phyloP scores from a whole-genome alignment of 2,888 invertebrate species.

The Cremastinae sp. region DNA sequence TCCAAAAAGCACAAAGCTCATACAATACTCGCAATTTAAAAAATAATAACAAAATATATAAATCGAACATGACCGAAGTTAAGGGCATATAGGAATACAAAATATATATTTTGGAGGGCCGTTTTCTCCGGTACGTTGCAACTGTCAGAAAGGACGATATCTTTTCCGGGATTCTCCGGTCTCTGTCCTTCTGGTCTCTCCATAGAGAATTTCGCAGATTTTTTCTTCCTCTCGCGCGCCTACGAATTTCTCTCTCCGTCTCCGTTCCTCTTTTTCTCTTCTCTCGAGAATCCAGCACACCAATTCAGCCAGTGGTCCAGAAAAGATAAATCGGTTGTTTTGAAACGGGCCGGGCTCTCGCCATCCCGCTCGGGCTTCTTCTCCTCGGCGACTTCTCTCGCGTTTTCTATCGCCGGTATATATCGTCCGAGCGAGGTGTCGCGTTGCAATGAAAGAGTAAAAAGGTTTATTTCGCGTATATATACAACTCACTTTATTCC shows the following conservation, averaged over 20 bases:
- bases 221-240: too few relatives aligned
- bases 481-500: constrained; percentile 45
- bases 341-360: constrained; percentile 64
- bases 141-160: constrained; percentile 68
- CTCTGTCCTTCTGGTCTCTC: constrained; percentile 6
- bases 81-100: background rate
- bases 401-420: constrained; percentile 34
- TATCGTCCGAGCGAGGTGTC: constrained; percentile 12
- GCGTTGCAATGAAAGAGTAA: constrained; percentile 39
- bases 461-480: constrained; percentile 31
- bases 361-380: constrained; percentile 22
- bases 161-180: constrained; percentile 63
- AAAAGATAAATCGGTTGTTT: constrained; percentile 78
- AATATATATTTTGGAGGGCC: constrained; percentile 2
- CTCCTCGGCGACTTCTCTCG: constrained; percentile 20
- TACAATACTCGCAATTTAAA: background rate
- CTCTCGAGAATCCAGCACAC: constrained; percentile 61
- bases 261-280: constrained; percentile 8
- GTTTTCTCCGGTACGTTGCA: constrained; percentile 52
- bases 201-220: background rate
- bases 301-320: constrained; percentile 73
- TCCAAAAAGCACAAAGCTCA: background rate
- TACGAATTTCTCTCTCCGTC: constrained; percentile 59
- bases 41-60: background rate
- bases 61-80: too few relatives aligned